These are phyloP conservation scores for Apocrypta bakeri DNA, from an alignment of 1,140 invertebrate genomes.

Conservation along the genomic window DNA sequence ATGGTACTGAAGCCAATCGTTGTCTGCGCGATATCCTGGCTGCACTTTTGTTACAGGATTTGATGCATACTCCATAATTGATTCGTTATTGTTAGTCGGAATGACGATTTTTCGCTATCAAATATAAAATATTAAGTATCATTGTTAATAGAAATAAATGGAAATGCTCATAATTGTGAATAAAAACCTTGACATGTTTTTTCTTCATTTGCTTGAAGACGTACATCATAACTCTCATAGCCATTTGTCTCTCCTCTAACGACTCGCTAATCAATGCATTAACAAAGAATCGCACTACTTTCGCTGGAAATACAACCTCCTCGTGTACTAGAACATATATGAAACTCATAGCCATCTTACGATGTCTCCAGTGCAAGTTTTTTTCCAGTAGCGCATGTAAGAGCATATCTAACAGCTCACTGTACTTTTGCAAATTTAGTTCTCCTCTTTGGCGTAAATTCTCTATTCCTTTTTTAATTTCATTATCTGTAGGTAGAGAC, in stretches of 20 bases:
- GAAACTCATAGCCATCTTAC: slow-evolving; percentile 83
- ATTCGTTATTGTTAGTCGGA: neutral
- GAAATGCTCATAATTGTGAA: neutral
- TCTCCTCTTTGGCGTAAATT: slow-evolving; percentile 69
- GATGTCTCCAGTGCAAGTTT: slow-evolving; percentile 88
- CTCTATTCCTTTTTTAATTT: slow-evolving; percentile 69
- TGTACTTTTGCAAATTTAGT: slow-evolving; percentile 77
- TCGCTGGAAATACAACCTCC: slow-evolving; percentile 79
- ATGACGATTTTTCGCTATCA: slow-evolving; percentile 1
- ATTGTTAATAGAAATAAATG: neutral
- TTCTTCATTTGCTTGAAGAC: slow-evolving; percentile 87
- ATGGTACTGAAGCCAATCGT: slow-evolving; percentile 85
- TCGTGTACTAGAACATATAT: slow-evolving; percentile 82
- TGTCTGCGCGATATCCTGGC: slow-evolving; percentile 79
- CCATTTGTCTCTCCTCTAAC: slow-evolving; percentile 83
- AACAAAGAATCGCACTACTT: slow-evolving; percentile 81
- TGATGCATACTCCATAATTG: neutral
- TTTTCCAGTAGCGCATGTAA: slow-evolving; percentile 79
- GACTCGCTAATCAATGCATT: slow-evolving; percentile 84
- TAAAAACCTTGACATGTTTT: slow-evolving; percentile 73
- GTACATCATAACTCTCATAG: slow-evolving; percentile 78
- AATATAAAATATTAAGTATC: neutral
- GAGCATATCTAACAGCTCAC: slow-evolving; percentile 78
- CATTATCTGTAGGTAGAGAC: slow-evolving; percentile 63
- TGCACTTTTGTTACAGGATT: neutral